Conservation (phyloP, 2,797 vertebrate genomes). For the Tokudaia tokunoshimensis region DNA sequence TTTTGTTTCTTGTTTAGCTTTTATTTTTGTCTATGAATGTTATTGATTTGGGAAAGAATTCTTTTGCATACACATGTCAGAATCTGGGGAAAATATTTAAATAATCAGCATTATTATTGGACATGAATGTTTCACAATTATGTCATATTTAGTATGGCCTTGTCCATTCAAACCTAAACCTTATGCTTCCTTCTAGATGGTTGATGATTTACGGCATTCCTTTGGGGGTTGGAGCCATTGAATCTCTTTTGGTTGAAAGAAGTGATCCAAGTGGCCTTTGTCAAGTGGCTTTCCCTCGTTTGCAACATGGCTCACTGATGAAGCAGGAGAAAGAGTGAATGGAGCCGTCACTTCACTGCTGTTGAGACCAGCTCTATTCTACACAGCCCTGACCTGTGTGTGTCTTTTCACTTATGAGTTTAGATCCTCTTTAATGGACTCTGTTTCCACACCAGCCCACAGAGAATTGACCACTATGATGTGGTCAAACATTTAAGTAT, state of each 20-base stretch:
- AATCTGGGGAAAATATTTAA: background rate
- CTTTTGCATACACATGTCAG: slow-evolving; percentile 1
- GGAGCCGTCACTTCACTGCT: background rate
- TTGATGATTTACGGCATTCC: slow-evolving; percentile 3
- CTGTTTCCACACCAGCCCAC: background rate
- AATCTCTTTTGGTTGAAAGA: slow-evolving; percentile 39
- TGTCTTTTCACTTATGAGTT: slow-evolving; percentile 2
- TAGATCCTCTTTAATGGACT: background rate
- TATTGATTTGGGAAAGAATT: background rate
- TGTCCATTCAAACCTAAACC: background rate
- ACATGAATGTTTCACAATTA: background rate
- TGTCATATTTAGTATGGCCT: background rate
- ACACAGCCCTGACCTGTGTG: background rate
- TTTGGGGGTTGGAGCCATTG: background rate
- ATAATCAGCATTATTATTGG: background rate
- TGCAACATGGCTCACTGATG: background rate
- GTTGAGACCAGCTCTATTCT: background rate
- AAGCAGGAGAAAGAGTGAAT: background rate
- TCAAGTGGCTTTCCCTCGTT: slow-evolving; percentile 2
- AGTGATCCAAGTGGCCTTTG: background rate
- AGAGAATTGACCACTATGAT: background rate
- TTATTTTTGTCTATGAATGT: slow-evolving; percentile 22
- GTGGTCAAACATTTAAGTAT: background rate
- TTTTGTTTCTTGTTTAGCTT: slow-evolving; percentile 7
- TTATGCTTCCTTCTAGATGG: background rate